Base-by-base conservation (phyloP, 1,140 invertebrate species). In the Dreissena rostriformis region DNA sequence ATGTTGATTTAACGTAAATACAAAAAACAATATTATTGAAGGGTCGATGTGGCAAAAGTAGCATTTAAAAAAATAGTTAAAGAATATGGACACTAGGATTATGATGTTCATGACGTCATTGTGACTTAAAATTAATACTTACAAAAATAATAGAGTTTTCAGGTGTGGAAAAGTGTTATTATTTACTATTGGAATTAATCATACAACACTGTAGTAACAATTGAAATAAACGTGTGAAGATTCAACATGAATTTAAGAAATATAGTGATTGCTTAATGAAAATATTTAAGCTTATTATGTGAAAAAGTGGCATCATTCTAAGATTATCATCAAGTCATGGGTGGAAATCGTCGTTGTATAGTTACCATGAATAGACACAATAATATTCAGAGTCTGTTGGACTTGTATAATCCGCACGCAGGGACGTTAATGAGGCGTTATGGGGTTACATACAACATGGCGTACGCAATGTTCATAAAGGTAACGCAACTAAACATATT, bases 321-420 rank as follows among this genome's bases (percentile, higher is more conserved):
- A 61, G 4, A n/a, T 61, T 19, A 61, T n/a, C 22, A 61, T 61
- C 22, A 61, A n/a, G 17, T 61, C 12, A n/a, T 61, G 22, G 22
- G 22, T 61, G 57, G 22, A 2, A 61, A n/a, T 61, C 22, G 17
- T 61, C 57, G 22, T 11, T 61, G 4, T 2, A 61, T n/a, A 61
- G 57, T 19, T n/a, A 2, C 17, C 17, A 61, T 61, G 57, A 2
- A 61, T 61, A 2, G 22, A 61, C 57, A 24, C 2, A 24, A 61
- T n/a, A 61, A 61, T 61, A 19, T 61, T 19, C 57, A 61, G 57
- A 61, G 57, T 61, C 22, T 61, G 22, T 61, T 61, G 57, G 57
- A 61, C 4, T 12, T n/a, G 17, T 61, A 61, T 61, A 61, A 61
- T 61, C 57, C 57, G 57, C 57, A 61, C 12, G 57, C 17, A 61